These are phyloP conservation scores for Harpagifer antarcticus DNA, from an alignment of 2,797 vertebrate genomes.

Conservation along the genomic window DNA sequence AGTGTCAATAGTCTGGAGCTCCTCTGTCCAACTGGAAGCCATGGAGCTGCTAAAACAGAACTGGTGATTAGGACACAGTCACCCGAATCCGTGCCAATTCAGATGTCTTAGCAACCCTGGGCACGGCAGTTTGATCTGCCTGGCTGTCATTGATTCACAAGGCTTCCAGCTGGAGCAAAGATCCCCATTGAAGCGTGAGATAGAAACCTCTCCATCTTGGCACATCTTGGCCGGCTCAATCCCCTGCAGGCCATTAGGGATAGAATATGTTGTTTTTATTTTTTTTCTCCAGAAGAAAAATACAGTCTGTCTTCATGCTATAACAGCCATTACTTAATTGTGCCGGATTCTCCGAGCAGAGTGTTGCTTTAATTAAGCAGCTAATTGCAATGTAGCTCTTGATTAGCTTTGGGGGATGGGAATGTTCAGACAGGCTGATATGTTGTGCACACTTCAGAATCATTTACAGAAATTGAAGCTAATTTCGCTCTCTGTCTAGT, in stretches of 20 bases:
- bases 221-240: conserved; percentile 83
- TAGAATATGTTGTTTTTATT: conserved; percentile 86
- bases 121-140: conserved; percentile 83
- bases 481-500: conserved; percentile 99
- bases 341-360: conserved; percentile 86
- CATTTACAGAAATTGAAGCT: conserved; percentile 99
- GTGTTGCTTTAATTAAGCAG: conserved; percentile 99
- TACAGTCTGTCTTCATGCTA: conserved; percentile 87
- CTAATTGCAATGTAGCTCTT: conserved; percentile 99
- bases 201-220: conserved; percentile 83
- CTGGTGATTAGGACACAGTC: conserved; percentile 82
- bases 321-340: conserved; percentile 91
- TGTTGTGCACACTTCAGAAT: conserved; percentile 99
- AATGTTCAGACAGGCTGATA: conserved; percentile 96
- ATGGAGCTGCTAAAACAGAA: conserved; percentile 82
- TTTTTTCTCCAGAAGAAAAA: conserved; percentile 83
- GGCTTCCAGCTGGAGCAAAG: conserved; percentile 87
- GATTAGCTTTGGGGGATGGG: conserved; percentile 99
- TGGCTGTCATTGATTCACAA: conserved; percentile 81
- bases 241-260: conserved; percentile 85
- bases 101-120: conserved; percentile 81
- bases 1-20: conserved; percentile 82
- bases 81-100: conserved; percentile 83
- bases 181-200: conserved; percentile 82
- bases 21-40: conserved; percentile 85